A percentile compares a stretch with the other conserved stretches of the same genome.
Evolutionary conservation across 2,797 vertebrate species (phyloP).

Genomic region (Sphaeramia orbicularis): DNA sequence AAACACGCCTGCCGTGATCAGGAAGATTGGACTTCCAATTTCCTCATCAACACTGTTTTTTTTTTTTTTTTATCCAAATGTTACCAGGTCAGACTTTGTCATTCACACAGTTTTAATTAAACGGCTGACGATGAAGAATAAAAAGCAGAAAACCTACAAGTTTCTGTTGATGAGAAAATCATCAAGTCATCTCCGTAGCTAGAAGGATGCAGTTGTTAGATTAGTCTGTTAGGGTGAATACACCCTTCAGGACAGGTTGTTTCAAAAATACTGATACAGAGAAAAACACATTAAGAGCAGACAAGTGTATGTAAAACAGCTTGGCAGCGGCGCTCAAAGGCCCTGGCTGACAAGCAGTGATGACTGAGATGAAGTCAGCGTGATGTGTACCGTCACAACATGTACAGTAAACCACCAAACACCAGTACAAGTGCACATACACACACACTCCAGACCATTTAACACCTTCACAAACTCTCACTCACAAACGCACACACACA

Average conservation of each 20-base stretch:
- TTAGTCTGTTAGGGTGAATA: constrained; percentile 63
- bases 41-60: constrained; percentile 68
- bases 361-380: constrained; percentile 71
- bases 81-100: neutral
- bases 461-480: constrained; percentile 3
- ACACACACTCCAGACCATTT: constrained; percentile 12
- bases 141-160: constrained; percentile 3
- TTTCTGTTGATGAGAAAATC: constrained; percentile 75
- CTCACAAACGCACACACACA: constrained; percentile 17
- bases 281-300: constrained; percentile 67
- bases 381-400: constrained; percentile 74
- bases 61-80: neutral
- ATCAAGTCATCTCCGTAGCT: constrained; percentile 73
- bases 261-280: constrained; percentile 62
- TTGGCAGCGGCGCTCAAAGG: constrained; percentile 60
- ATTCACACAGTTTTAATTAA: constrained; percentile 1
- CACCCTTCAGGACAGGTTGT: constrained; percentile 64
- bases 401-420: constrained; percentile 53
- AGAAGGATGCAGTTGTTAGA: constrained; percentile 60
- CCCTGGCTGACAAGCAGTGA: constrained; percentile 66
- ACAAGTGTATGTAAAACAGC: constrained; percentile 64
- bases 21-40: constrained; percentile 73
- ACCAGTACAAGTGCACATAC: constrained; percentile 29
- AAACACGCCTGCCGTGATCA: constrained; percentile 70
- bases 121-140: constrained; percentile 1